Base-by-base conservation (phyloP, 2,113 vertebrate species). In the Sminthopsis crassicaudata region DNA sequence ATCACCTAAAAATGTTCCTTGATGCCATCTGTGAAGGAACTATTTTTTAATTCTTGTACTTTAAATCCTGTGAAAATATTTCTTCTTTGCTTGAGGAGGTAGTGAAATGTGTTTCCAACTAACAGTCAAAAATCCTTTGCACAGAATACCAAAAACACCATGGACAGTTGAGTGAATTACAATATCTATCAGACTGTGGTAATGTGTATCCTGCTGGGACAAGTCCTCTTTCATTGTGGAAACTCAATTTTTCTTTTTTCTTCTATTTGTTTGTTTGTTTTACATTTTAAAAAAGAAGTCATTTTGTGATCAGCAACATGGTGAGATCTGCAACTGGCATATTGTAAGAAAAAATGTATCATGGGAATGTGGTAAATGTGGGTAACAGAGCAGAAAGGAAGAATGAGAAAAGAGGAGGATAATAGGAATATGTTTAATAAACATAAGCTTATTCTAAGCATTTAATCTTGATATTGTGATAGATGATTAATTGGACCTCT, bases 1-100 rank as follows among this genome's bases (percentile, higher is more conserved):
- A 91, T 94, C 95, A 94, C 97, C 96, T 97, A 95, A 97, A 98
- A 97, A 97, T 96, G 96, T 95, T 95, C 95, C 96, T 96, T 97
- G 91, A 94, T 26, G 48, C 9, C 6, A 42, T 42, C 97, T 97
- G 94, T 92, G 91, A 91, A 53, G 95, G 95, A 92, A 95, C 54
- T 96, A 88, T 46, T 95, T 97, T 96, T 98, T 95, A 89, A 50
- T 46, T 92, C 93, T 95, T 96, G 24, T 60, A 48, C 53, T 97
- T 53, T 67, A 24, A 95, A 67, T 96, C 46, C 95, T 93, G 94
- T 57, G 95, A 89, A 95, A 94, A 96, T 95, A 89, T 14, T 53
- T 91, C 42, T 53, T 91, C n/a, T 96, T 96, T 96, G 93, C 90
- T 95, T 50, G 54, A 95, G 97, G 96, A 97, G 53, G 95, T 51